Evolutionary conservation across 2,888 invertebrate species (phyloP), one percentile per base, ranked within the genome.

Genomic region (Papilio protenor): DNA sequence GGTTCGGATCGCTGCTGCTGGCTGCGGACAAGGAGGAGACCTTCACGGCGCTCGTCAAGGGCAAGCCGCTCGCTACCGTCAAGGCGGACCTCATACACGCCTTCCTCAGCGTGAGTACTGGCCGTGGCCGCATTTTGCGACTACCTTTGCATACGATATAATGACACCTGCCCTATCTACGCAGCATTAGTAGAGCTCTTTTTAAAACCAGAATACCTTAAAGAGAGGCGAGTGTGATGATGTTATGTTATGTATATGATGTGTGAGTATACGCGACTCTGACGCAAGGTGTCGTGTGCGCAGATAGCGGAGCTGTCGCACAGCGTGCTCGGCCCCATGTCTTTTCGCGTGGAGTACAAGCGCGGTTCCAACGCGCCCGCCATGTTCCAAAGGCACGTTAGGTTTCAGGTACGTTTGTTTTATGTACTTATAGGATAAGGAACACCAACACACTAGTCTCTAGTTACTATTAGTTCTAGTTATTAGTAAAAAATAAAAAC

Each of bases 31-130:
- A 99, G 87, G 99, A 99, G 87, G 99, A 99, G 91, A 98, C 98
- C 6, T 98, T 99, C 92, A 99, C 99, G 52, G 98, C 99, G 79
- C 95, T 99, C 81, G 98, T 99, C 10, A 98, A 99, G 88, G 99
- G 99, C 57, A 99, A 99, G 89, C 98, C 99, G 0, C 95, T 99
- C 83, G 98, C 99, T 77, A 98, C 98, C 18, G 98, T 99, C 81
- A 99, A 99, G 93, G 99, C 99, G 27, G 99, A 99, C 92, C 96
- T 99, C 78, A 99, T 99, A 87, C 99, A 99, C 88, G 99, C 99
- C 82, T 99, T 99, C 94, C 96, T 99, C 85, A 99, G 99, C 94
- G 99, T 99, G 93, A 97, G 97, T 77, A 61, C 33, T n/a, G 16
- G 33, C 18, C 10, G 18, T 18, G 18, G 14, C 16, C 27, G 18